Evolutionary conservation across 2,888 invertebrate species (phyloP), one percentile per base, ranked within the genome.

Genomic region (Cistogaster globosa): DNA sequence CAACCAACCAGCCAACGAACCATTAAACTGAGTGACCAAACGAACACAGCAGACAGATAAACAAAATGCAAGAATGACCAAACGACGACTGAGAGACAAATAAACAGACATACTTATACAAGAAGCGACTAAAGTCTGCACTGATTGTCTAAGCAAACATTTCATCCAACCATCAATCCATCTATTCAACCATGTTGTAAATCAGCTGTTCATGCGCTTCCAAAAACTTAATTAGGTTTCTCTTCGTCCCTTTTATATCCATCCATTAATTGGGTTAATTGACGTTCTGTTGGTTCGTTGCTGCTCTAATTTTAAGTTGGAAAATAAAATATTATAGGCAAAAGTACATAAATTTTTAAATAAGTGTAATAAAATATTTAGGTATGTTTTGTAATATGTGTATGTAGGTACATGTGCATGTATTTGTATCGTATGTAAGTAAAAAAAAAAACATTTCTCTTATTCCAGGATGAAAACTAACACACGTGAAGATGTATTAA

Each of bases 261-360:
- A 42, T 69, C 69, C 89, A 90, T 91, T 91, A 91, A 91, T 91
- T 91, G 91, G 91, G 91, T 91, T 91, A 91, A 91, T 91, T 91
- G 90, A 91, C 89, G 89, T 90, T 74, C 60, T 84, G 69, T 57
- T 83, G 74, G 80, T 65, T 86, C 63, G 82, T 85, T 75, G 62
- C 42, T 77, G 80, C 81, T 81, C 81, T 74, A 82, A 82, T 78
- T 82, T 81, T 78, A 65, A 69, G 55, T 78, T 74, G 45, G 8
- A 67, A 71, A 65, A 75, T 58, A 32, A 48, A 51, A 75, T 38
- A 75, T 57, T 45, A 16, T 58, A 32, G 6, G 55, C 11, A 18
- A 1, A 32, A 12, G 55, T 22, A 12, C 7, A 69, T 22, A 32
- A 11, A 42, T 12, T 42, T 14, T 18, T 9, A 22, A 22, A 63